Conservation (phyloP, 2,113 vertebrate species). For the Panthera tigris region DNA sequence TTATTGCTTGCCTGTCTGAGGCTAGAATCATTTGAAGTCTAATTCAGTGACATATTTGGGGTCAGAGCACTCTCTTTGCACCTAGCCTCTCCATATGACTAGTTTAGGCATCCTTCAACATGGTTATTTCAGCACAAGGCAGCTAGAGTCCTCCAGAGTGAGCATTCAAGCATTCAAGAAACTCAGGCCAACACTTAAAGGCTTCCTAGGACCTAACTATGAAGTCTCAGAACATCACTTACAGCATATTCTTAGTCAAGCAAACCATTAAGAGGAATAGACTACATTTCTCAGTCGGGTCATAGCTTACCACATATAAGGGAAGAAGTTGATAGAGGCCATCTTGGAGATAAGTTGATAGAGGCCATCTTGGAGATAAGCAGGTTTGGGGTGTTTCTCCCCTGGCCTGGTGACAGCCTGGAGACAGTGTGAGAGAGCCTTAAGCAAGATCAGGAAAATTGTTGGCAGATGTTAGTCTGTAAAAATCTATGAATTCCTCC, state of each 20-base stretch:
- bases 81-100: neutral
- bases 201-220: neutral
- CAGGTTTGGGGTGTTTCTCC: neutral
- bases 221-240: neutral
- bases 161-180: neutral
- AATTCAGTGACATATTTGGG: neutral
- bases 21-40: neutral
- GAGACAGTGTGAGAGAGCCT: neutral
- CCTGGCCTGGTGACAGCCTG: neutral
- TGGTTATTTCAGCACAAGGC: neutral
- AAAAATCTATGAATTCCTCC: neutral
- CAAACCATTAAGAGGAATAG: neutral
- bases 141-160: neutral
- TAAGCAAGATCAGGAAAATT: neutral
- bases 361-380: neutral
- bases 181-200: neutral
- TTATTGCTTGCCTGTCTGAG: neutral
- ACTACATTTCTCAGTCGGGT: neutral
- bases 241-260: neutral
- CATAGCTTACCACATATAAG: neutral
- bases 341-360: neutral
- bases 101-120: neutral
- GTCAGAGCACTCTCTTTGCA: neutral
- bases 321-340: neutral
- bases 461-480: neutral